Evolutionary conservation across 2,888 invertebrate genomes (phyloP).

Genomic region (Hirtodrosophila trivittata): DNA sequence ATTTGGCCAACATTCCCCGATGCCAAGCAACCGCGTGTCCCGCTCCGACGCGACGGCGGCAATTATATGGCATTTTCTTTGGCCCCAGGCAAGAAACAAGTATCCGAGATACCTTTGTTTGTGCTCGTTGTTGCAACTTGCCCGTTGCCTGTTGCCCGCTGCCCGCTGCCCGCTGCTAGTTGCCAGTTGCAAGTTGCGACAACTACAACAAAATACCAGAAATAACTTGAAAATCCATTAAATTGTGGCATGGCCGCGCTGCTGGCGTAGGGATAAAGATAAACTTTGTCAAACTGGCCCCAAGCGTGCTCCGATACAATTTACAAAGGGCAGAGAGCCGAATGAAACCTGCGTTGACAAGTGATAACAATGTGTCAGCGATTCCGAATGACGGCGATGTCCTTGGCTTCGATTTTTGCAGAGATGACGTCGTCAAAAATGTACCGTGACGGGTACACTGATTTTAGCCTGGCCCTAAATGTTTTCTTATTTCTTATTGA

Average conservation of each 20-base stretch:
- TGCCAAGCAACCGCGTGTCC: constrained; percentile 1
- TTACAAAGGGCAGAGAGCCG: not conserved
- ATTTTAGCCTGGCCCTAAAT: constrained; percentile 18
- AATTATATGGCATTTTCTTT: constrained; percentile 78
- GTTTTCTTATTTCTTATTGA: constrained; percentile 35
- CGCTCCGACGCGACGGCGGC: constrained; percentile 53
- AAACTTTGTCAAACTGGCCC: constrained; percentile 58
- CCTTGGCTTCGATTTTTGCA: constrained; percentile 64
- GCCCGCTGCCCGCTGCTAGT: constrained; percentile 8
- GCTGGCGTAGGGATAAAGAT: constrained; percentile 65
- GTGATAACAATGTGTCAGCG: constrained; percentile 79
- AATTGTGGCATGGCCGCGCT: constrained; percentile 51
- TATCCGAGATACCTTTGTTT: constrained; percentile 74
- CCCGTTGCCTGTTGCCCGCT: constrained; percentile 20
- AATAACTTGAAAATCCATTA: constrained; percentile 79
- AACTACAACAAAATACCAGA: constrained; percentile 75
- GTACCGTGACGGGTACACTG: constrained; percentile 25
- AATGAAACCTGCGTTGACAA: constrained; percentile 60
- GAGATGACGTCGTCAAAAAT: constrained; percentile 56
- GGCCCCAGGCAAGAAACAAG: constrained; percentile 64
- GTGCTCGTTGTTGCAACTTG: constrained; percentile 20
- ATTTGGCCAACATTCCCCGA: constrained; percentile 56
- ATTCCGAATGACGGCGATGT: constrained; percentile 42
- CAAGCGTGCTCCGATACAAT: not conserved
- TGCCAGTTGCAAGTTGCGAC: constrained; percentile 40